Evolutionary conservation across 2,797 vertebrate species (phyloP).

Genomic region (Mus minutoides): DNA sequence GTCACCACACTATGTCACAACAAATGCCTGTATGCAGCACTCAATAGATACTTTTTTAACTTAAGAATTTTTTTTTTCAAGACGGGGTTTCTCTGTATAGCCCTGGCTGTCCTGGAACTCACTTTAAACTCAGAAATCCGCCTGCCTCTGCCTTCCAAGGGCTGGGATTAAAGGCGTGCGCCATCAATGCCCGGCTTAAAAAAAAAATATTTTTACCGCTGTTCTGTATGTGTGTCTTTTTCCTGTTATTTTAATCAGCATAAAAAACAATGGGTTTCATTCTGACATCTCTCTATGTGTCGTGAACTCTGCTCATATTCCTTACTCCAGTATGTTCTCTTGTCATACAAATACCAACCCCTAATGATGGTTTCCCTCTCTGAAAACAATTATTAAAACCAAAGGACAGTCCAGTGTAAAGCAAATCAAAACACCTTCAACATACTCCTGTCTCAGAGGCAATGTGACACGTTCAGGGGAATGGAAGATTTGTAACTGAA

Average conservation of each 20-base stretch:
- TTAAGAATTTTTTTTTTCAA: no score
- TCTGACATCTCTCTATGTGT: neutral
- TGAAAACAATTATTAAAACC: constrained; percentile 8
- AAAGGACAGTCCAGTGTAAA: neutral
- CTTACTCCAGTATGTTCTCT: neutral
- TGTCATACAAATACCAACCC: neutral
- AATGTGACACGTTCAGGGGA: neutral
- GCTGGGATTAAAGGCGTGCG: no score
- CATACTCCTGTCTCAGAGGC: neutral
- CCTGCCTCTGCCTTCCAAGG: no score
- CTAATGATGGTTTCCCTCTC: neutral
- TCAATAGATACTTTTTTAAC: neutral
- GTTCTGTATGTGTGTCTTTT: neutral
- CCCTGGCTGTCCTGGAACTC: no score
- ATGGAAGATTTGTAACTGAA: neutral
- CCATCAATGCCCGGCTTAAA: no score
- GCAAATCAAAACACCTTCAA: neutral
- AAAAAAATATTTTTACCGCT: neutral
- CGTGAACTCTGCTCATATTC: neutral
- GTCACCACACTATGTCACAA: neutral
- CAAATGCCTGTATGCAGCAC: neutral
- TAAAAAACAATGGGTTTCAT: neutral
- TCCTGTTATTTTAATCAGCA: neutral
- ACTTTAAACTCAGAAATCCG: no score
- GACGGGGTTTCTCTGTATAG: no score